phyloP scores from a whole-genome alignment of 2,888 invertebrate genomes.

The Norana najaformis region DNA sequence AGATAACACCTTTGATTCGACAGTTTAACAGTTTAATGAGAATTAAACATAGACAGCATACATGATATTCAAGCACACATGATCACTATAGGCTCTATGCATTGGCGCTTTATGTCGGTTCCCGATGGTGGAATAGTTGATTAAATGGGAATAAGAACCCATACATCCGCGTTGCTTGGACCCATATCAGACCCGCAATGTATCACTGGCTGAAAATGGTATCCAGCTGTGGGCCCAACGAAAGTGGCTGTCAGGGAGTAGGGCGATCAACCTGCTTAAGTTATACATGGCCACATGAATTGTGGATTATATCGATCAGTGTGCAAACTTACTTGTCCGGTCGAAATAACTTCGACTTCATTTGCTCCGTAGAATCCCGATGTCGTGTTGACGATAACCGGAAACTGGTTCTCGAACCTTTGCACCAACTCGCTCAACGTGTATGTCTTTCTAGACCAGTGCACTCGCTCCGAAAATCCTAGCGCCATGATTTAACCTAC shows the following conservation, averaged over 20 bases:
- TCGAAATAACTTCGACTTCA: neutral
- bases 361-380: conserved; percentile 4
- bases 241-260: too few species aligned
- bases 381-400: neutral
- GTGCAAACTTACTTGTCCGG: neutral
- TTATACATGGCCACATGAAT: neutral
- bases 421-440: neutral
- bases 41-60: too few species aligned
- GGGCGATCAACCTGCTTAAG: neutral
- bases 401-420: neutral
- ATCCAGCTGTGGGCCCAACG: too few species aligned
- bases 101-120: neutral
- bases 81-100: too few species aligned
- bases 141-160: neutral
- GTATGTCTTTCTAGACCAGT: neutral
- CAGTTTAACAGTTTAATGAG: too few species aligned
- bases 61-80: too few species aligned
- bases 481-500: neutral
- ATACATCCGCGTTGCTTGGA: neutral
- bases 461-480: neutral
- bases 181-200: neutral
- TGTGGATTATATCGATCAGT: neutral
- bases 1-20: too few species aligned
- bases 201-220: neutral
- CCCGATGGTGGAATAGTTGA: neutral